A percentile compares a stretch with the other conserved stretches of the same genome.
Evolutionary conservation across 2,888 invertebrate species (phyloP).

Genomic region (Macaria notata): DNA sequence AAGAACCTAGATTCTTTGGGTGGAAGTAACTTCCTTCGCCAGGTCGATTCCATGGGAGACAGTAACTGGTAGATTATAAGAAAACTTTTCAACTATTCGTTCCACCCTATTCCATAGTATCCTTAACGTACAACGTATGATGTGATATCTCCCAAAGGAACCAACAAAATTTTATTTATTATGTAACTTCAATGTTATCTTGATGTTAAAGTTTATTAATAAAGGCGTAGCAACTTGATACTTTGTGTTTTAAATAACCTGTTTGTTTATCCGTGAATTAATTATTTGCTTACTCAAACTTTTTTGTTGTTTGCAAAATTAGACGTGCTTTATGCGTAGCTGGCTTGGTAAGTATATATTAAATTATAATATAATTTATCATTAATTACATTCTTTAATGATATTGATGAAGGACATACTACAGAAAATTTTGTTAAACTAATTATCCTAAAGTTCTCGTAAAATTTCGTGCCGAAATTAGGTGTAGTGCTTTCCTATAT

Average conservation of each 20-base stretch:
- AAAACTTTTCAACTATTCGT: constrained; percentile 22
- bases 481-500: no score
- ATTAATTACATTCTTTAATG: no score
- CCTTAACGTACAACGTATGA: constrained; percentile 36
- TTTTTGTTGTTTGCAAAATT: neutral
- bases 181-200: constrained; percentile 39
- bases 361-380: no score
- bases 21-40: constrained; percentile 68
- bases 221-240: constrained; percentile 47
- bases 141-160: constrained; percentile 49
- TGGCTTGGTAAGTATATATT: no score
- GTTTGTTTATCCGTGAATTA: neutral
- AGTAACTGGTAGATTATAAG: constrained; percentile 61
- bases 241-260: constrained; percentile 11
- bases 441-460: no score
- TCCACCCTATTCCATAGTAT: constrained; percentile 22
- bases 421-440: no score
- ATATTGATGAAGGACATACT: no score
- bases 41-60: constrained; percentile 64
- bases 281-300: neutral
- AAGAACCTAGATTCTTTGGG: constrained; percentile 69
- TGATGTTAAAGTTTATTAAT: constrained; percentile 48
- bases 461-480: no score
- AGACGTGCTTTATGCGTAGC: no score
- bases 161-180: constrained; percentile 42